Evolutionary conservation across 1,140 invertebrate genomes (phyloP).

Genomic region (Drosophila subpulchrella): DNA sequence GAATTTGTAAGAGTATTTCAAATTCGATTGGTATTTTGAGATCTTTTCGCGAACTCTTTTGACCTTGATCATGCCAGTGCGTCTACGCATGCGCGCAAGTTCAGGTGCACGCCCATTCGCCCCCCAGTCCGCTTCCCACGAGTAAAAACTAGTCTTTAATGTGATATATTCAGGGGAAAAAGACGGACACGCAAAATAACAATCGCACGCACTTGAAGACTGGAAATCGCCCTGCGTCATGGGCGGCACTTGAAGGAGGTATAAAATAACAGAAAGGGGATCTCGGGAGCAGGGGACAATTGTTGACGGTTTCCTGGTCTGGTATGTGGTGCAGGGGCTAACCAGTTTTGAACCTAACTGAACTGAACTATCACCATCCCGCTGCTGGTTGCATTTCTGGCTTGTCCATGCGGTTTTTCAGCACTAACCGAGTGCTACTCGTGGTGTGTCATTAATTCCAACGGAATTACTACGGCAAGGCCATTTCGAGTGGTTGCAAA

Average conservation of each 20-base stretch:
- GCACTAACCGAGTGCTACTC: conserved; percentile 52
- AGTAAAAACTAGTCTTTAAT: conserved; percentile 51
- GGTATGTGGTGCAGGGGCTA: conserved; percentile 34
- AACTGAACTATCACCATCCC: conserved; percentile 41
- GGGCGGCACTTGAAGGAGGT: conserved; percentile 34
- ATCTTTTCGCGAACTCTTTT: conserved; percentile 14
- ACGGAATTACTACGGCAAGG: conserved; percentile 57
- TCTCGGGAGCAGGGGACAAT: conserved; percentile 1
- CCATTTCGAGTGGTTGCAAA: conserved; percentile 44
- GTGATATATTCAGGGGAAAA: conserved; percentile 6
- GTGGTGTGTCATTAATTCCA: conserved; percentile 55
- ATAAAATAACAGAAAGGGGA: background rate
- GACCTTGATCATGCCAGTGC: conserved; percentile 61
- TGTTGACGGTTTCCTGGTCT: conserved; percentile 44
- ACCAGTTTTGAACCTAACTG: conserved; percentile 48
- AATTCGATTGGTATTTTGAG: background rate
- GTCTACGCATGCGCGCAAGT: conserved; percentile 58
- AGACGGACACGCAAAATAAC: conserved; percentile 4
- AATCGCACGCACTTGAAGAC: conserved; percentile 39
- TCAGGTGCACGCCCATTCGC: conserved; percentile 64
- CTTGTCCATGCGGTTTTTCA: conserved; percentile 17
- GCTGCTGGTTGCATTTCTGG: conserved; percentile 17
- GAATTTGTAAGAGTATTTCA: conserved; percentile 28
- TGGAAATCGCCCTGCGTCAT: conserved; percentile 40
- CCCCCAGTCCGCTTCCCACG: background rate